Evolutionary conservation across 2,113 vertebrate genomes (phyloP), one percentile per base, ranked within the genome.

Genomic region (Leiothrix lutea): DNA sequence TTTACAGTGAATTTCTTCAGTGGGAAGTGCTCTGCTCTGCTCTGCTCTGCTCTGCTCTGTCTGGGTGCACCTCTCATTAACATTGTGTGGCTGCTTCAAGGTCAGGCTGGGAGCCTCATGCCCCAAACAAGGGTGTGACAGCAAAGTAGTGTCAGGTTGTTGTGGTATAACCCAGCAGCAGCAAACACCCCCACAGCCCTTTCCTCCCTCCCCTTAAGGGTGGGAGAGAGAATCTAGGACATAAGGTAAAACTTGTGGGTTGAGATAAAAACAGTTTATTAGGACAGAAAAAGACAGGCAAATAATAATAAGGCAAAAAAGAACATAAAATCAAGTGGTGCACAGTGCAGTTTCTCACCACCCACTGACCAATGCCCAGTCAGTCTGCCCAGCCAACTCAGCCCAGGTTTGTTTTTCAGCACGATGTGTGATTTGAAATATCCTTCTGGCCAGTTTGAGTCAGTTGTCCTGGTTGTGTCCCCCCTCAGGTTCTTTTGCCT

Each of bases 1-100:
- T 80, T 86, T 74, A 48, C 88, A 83, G 35, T 9, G 74, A 85
- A 36, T 86, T 51, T 80, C 79, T 93, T 69, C 1, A 60, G 67
- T 77, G 29, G 71, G 29, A 78, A 93, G 60, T 64, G n/a, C n/a
- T n/a, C n/a, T n/a, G n/a, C n/a, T n/a, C n/a, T n/a, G n/a, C n/a
- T n/a, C 69, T 50, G 40, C 53, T 78, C 47, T 89, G 64, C 25
- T 87, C 73, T 56, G 45, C 54, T 70, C 44, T 56, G 28, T 62
- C 35, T 57, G 9, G 10, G 8, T 53, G 48, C 42, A 31, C 58
- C 31, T 73, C 88, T 80, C 71, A 56, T 80, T 71, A 70, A 23
- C 67, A 62, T 72, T 79, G 56, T 14, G 23, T 8, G 56, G 24
- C 71, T 83, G 85, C 75, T 73, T 78, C 74, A 83, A 71, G 92